Evolutionary conservation across 2,113 vertebrate genomes (phyloP).

Genomic region (Cisticola juncidis): DNA sequence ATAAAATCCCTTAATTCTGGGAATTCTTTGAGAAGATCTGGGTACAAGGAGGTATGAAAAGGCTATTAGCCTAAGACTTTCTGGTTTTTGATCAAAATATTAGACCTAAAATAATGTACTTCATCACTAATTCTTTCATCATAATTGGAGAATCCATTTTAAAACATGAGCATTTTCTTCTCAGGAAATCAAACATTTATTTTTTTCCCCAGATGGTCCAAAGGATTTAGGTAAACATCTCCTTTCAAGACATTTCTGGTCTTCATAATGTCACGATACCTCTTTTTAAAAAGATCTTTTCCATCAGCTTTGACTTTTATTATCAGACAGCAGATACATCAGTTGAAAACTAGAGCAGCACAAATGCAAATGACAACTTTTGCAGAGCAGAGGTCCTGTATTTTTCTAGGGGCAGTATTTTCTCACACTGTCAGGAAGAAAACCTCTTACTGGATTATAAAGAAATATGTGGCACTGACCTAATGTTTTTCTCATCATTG

Average conservation of each 20-base stretch:
- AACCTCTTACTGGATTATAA: not conserved
- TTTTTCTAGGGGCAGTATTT: not conserved
- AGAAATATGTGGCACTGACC: fast-evolving
- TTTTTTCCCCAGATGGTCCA: not conserved
- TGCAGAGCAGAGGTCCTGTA: not conserved
- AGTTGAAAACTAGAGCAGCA: not conserved
- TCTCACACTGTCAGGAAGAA: not conserved
- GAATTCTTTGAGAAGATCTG: not conserved
- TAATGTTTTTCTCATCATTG: not conserved
- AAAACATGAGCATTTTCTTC: not conserved
- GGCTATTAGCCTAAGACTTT: not conserved
- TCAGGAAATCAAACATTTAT: not conserved
- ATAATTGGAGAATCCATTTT: not conserved
- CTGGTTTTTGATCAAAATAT: not conserved
- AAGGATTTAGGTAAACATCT: not conserved
- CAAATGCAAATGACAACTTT: not conserved
- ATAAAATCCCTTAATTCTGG: not conserved
- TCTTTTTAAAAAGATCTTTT: not conserved
- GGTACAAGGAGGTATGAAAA: fast-evolving
- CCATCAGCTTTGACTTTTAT: not conserved
- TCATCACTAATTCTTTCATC: not conserved
- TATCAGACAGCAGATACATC: not conserved
- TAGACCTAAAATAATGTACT: not conserved
- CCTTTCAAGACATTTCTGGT: not conserved
- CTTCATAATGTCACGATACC: fast-evolving